Evolutionary conservation across 30 jellyfish, hydroid and myxozoan species (phyloP).

Genomic region (Aurelia aurita): DNA sequence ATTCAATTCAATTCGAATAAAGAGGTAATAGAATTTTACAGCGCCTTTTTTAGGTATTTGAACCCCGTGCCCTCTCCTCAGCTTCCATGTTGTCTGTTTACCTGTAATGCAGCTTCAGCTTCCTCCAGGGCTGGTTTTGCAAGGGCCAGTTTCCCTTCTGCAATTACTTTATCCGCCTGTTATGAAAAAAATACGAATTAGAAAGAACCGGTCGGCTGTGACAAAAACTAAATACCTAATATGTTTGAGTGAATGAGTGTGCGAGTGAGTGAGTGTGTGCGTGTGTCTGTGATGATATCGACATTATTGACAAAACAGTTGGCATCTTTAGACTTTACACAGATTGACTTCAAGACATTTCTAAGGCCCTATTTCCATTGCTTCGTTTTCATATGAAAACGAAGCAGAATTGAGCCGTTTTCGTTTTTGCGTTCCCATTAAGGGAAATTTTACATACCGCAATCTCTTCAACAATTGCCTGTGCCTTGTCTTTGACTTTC

Average conservation of each 20-base stretch:
- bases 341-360: background rate
- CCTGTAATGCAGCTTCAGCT: slow-evolving; percentile 97
- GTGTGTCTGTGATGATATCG: background rate
- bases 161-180: slow-evolving; percentile 91
- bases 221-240: no score
- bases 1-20: no score
- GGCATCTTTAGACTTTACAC: background rate
- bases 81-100: background rate
- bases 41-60: background rate
- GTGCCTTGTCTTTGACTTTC: slow-evolving; percentile 96
- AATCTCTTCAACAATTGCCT: slow-evolving; percentile 90
- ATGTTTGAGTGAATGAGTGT: no score
- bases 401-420: no score
- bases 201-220: background rate
- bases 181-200: background rate
- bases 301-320: background rate
- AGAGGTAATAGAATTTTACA: no score
- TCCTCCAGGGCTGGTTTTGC: slow-evolving; percentile 97
- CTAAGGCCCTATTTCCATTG: no score
- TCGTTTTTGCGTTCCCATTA: background rate
- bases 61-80: background rate
- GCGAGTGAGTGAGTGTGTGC: no score
- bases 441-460: slow-evolving; percentile 42
- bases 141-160: slow-evolving; percentile 87
- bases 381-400: no score